Evolutionary conservation across 53 echinoderm and acorn worm species (phyloP).

Genomic region (Pentamera pediparva): DNA sequence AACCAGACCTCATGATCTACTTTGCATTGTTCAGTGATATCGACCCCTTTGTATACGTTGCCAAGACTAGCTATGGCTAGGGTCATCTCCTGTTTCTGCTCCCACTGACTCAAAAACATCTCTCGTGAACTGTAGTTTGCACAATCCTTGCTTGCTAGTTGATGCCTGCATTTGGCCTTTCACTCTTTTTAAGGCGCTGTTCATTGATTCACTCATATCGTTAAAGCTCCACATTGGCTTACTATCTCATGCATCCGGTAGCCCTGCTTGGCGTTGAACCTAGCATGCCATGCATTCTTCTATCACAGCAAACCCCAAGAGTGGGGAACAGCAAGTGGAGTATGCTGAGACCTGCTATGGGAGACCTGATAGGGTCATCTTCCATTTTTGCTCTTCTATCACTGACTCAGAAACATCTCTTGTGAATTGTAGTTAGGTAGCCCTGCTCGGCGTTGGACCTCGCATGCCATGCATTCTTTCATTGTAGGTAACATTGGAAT

Average conservation of each 20-base stretch:
- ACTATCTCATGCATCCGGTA: not conserved
- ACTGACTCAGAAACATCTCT: not conserved
- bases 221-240: not conserved
- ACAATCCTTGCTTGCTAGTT: not conserved
- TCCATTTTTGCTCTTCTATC: not conserved
- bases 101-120: not conserved
- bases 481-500: too few relatives aligned
- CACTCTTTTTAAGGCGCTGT: not conserved
- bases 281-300: not conserved
- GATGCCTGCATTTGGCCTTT: not conserved
- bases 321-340: not conserved
- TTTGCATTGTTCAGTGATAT: not conserved
- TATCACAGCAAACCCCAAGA: not conserved
- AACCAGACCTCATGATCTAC: not conserved
- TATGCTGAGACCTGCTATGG: not conserved
- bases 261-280: not conserved
- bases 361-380: not conserved
- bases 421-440: not conserved
- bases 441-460: too few relatives aligned
- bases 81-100: not conserved
- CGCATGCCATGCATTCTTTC: too few relatives aligned
- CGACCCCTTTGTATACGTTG: conserved; percentile 3
- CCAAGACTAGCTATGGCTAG: not conserved
- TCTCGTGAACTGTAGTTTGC: conserved; percentile 12
- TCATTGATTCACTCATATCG: not conserved